Conservation (phyloP, 2,888 invertebrate species). For the Agrotis ipsilon region DNA sequence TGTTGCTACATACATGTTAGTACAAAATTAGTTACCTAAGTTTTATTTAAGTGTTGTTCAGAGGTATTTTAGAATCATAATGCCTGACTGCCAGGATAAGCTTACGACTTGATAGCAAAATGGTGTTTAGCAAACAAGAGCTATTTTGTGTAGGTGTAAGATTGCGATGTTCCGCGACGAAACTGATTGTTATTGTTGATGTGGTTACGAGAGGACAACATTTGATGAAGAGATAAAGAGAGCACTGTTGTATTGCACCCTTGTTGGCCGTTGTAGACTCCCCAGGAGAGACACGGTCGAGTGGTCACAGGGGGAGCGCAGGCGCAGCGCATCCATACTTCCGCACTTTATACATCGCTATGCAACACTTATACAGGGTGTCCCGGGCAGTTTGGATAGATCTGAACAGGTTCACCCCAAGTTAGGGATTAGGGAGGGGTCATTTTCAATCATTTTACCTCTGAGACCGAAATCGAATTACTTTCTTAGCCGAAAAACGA, state of each 20-base stretch:
- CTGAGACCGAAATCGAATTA: too few relatives aligned
- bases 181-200: slow-evolving; percentile 18
- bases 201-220: slow-evolving; percentile 22
- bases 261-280: slow-evolving; percentile 32
- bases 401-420: too few relatives aligned
- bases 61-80: slow-evolving; percentile 1
- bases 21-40: neutral
- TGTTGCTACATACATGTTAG: neutral
- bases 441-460: too few relatives aligned
- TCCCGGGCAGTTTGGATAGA: too few relatives aligned
- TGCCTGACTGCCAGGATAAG: neutral
- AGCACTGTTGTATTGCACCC: slow-evolving; percentile 6
- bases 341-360: slow-evolving; percentile 30
- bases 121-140: slow-evolving; percentile 44
- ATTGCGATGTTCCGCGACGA: slow-evolving; percentile 5
- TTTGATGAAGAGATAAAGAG: slow-evolving; percentile 16
- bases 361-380: neutral
- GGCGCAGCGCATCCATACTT: slow-evolving; percentile 35
- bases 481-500: too few relatives aligned
- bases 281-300: slow-evolving; percentile 46
- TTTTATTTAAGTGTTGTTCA: neutral
- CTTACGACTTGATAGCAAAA: slow-evolving; percentile 48
- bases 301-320: slow-evolving; percentile 19
- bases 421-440: too few relatives aligned
- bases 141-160: slow-evolving; percentile 45